Base-by-base conservation (phyloP, 2,888 invertebrate species). In the Meiosimyza decipiens region DNA sequence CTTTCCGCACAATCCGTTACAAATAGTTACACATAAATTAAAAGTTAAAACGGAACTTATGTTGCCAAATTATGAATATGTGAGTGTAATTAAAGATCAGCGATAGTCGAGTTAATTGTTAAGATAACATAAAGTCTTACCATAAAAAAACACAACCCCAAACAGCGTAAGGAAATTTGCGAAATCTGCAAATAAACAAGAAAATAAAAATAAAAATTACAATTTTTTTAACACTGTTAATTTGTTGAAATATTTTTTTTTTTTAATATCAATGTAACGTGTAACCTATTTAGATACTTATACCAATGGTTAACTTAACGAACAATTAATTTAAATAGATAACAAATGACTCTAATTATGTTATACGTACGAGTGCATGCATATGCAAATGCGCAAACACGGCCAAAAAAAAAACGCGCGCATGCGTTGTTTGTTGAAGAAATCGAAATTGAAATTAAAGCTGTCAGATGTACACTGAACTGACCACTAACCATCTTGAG, bases 71-170 rank as follows among this genome's bases (percentile, higher is more conserved):
- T 28, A 3, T 40, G 9, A 40, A 40, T 40, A 9, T 2, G 2
- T 40, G 0, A 40, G 40, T 40, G 6, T 40, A 7, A 2, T 40
- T 40, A 40, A 9, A 40, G 40, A 40, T 40, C 1, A 40, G 9
- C 9, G 40, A 40, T 40, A 7, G 2, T 1, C 6, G 3, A 28
- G 28, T 28, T 28, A 28, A 28, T 28, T 28, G 28, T 4, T 9
- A 40, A 40, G 40, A 9, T 11, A 18, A 65, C 4, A 47, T 7
- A 18, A 63, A 76, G 9, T 9, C 78, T 77, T 75, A 78, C 78
- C 78, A 77, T 78, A 78, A 77, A 78, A n/a, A 70, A 71, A 71
- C 71, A 62, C 50, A 74, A 63, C 69, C 33, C 15, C 74, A 73
- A 74, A 16, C 28, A 47, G 59, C 49, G 28, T 67, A 51, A 66